These are phyloP conservation scores for Ceuthmochares aereus DNA, from an alignment of 2,113 vertebrate genomes.

Conservation along the genomic window DNA sequence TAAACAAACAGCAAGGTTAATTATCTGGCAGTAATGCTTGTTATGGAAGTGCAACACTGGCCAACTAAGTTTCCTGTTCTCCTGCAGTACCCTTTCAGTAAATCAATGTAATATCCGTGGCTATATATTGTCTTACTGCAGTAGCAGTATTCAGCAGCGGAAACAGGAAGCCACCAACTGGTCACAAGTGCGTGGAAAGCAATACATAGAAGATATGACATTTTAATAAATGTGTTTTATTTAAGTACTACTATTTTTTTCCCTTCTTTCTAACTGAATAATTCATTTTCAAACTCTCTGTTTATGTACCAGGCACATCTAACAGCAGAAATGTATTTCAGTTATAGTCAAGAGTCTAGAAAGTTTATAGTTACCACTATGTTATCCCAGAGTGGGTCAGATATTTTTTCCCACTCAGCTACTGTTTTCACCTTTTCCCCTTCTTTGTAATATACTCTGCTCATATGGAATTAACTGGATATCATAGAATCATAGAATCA, in stretches of 20 bases:
- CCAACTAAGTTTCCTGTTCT: conserved; percentile 70
- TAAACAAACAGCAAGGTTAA: conserved; percentile 84
- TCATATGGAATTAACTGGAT: not conserved
- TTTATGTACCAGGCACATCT: not conserved
- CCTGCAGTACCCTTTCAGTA: conserved; percentile 56
- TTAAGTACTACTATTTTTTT: not conserved
- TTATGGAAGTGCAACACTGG: conserved; percentile 51
- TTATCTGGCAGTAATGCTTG: conserved; percentile 76
- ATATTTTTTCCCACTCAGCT: not conserved
- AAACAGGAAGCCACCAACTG: conserved; percentile 45
- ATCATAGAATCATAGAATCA: too few relatives aligned
- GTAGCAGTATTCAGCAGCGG: not conserved
- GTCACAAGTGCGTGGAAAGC: not conserved
- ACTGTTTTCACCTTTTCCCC: conserved; percentile 8
- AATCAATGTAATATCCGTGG: conserved; percentile 71
- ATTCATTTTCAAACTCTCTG: not conserved
- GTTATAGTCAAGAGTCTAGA: not conserved
- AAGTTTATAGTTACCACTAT: not conserved
- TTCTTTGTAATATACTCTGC: not conserved
- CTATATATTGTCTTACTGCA: not conserved
- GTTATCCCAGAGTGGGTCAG: not conserved
- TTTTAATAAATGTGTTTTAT: not conserved
- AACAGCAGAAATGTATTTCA: conserved; percentile 22
- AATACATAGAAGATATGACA: not conserved
- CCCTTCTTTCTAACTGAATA: conserved; percentile 20